Evolutionary conservation across 2,797 vertebrate genomes (phyloP), one percentile per base, ranked within the genome.

Genomic region (Anas acuta): DNA sequence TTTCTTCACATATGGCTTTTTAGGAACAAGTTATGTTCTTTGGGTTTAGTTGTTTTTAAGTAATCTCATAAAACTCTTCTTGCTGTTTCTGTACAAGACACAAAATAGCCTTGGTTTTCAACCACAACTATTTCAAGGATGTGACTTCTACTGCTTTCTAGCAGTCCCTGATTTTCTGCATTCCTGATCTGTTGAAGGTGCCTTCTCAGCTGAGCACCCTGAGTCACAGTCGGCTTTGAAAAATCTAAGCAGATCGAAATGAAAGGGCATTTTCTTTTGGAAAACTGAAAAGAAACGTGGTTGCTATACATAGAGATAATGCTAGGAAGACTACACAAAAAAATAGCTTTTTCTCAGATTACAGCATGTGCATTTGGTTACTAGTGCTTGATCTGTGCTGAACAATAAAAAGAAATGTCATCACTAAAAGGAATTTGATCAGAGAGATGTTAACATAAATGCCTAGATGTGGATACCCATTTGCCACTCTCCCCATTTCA

Each of bases 331-430:
- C 83, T 89, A 72, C 49, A 35, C 58, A 76, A 84, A 75, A 92
- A 96, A 96, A 97, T 90, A 95, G 89, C n/a, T 89, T 95, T 77
- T 94, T 19, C 73, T 96, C 87, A 78, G 83, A 90, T 71, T 95
- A 72, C 70, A 74, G 32, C 56, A 35, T 61, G 72, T 92, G 69
- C 84, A 73, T 90, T 92, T 91, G 85, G 79, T 82, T 96, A 73
- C 60, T 73, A 69, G 54, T 60, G 39, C 84, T 95, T 94, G 79
- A 84, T 95, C 81, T 96, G 20, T 89, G 82, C 89, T 93, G 88
- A 94, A 80, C 57, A 61, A 25, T 39, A 32, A 84, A 94, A 95
- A 96, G 77, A 96, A 95, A 96, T 87, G 74, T 89, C 87, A 92
- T 33, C 37, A 66, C 62, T 91, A 87, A 96, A 96, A 96, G 90